Evolutionary conservation across 35 echinoderm and acorn worm species (phyloP), one percentile per base, ranked within the genome.

Genomic region (Ophiothrix spiculata): DNA sequence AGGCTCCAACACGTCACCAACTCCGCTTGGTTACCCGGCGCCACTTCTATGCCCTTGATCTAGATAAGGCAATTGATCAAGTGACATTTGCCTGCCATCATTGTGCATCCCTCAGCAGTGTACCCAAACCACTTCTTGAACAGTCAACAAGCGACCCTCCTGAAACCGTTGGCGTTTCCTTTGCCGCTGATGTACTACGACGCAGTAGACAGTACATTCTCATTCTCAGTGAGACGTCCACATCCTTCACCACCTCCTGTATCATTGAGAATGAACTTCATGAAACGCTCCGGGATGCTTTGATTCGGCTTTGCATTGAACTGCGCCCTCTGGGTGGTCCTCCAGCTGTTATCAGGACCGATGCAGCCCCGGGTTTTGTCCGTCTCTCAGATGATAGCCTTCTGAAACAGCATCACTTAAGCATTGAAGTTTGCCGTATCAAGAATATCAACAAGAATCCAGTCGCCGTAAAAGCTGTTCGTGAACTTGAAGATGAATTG

Each of bases 371-470:
- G 3, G 83, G 91, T 29, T 93, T 93, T 64, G 19, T 13, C 16
- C 3, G 31, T 8, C 80, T 90, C 1, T 38, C 31, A 0, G 12
- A 39, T 8, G 83, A 83, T 37, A n/a, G 33, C 38, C 28, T 85
- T 32, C 86, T 87, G 1, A 33, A 74, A 29, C 16, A 36, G 28
- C 83, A 78, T 32, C 77, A 74, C 23, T 54, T 92, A 32, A n/a
- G 19, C 56, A 69, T 90, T 54, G 87, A 93, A 56, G 21, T 93
- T 1, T 80, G 86, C 0, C 81, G 69, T 49, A n/a, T 75, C 0
- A 89, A 90, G 32, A 93, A 93, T 81, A 37, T 54, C 21, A 93
- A 93, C 76, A 93, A 90, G 33, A 93, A 93, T 36, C 87, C 87
- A 42, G 84, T 93, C 25, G 81, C 87, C 37, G 87, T 85, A 34